Base-by-base conservation (phyloP, 2,888 invertebrate species). In the Brachylomia viminalis region DNA sequence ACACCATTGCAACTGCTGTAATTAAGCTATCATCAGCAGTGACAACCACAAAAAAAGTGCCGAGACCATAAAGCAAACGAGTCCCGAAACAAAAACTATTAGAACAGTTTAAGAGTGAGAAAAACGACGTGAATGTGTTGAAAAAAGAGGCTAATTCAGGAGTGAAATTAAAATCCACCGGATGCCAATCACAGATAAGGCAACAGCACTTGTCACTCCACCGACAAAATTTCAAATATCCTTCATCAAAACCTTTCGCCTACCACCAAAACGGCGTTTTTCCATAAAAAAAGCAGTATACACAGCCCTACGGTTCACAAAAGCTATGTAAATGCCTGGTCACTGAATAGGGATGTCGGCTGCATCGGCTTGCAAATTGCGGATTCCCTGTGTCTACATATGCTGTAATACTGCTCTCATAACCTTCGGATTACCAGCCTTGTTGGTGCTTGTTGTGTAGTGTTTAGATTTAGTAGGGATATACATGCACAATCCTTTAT, bases 281-380 rank as follows among this genome's bases (percentile, higher is more conserved):
- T 69, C 11, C 0, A 38, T 15, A 72, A 81, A 73, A 73, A 76
- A 66, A 47, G 8, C 38, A 38, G 0, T 15, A 23, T 17, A 11
- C 49, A 27, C 77, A 74, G 27, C 84, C 61, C 70, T 75, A 74
- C 78, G 73, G 74, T 68, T n/a, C 72, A 66, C 79, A 80, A 72
- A 67, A 45, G 84, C 79, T 82, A 87, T 90, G 90, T 85, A 86
- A 89, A 90, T 89, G 77, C 67, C 79, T 61, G 89, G 83, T 83
- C 88, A 87, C 87, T 89, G 90, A 88, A 90, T 91, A 88, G 85
- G 87, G 84, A 85, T 85, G 83, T 64, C 33, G 83, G 84, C 76
- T 87, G 89, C 89, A 90, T 86, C 80, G 88, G 89, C 87, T 91
- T 91, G 92, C 91, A 90, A 91, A 91, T 92, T 91, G 91, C 86